These are phyloP conservation scores for Spongia lamella DNA, from an alignment of 37 sponge, comb jelly and placozoan genomes.

Conservation along the genomic window DNA sequence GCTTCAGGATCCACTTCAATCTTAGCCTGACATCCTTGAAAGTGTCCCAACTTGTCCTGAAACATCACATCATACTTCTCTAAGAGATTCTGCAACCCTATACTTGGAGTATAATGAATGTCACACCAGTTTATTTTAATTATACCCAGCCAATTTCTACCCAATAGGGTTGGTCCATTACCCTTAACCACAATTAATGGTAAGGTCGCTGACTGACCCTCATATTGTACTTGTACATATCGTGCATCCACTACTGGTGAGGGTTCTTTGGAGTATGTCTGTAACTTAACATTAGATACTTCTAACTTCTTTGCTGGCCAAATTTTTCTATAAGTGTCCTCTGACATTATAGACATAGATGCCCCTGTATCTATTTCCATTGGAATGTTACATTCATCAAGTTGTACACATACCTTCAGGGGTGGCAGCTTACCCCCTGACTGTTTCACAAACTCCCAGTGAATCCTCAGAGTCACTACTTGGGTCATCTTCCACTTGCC, in stretches of 20 bases:
- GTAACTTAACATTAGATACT: too few species aligned
- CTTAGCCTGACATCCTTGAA: background rate
- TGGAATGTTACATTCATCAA: constrained; percentile 7
- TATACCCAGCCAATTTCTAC: too few species aligned
- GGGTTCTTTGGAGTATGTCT: constrained; percentile 24
- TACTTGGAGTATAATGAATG: constrained; percentile 9
- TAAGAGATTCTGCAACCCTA: constrained; percentile 1
- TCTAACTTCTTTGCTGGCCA: too few species aligned
- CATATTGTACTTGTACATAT: constrained; percentile 16
- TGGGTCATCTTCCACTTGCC: constrained; percentile 6
- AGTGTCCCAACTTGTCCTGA: background rate
- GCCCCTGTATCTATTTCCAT: constrained; percentile 27
- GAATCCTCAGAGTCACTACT: background rate
- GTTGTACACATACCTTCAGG: background rate
- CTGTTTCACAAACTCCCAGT: too few species aligned
- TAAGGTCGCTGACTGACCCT: constrained; percentile 4
- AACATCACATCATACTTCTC: constrained; percentile 8
- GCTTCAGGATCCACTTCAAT: constrained; percentile 27
- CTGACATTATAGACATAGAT: too few species aligned
- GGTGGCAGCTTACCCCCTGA: too few species aligned
- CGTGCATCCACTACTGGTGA: background rate
- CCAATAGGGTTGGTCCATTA: constrained; percentile 6
- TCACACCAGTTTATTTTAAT: background rate
- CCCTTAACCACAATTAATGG: constrained; percentile 18
- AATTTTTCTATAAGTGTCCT: too few species aligned